phyloP scores from a whole-genome alignment of 1,140 invertebrate genomes.

The Temnothorax longispinosus region DNA sequence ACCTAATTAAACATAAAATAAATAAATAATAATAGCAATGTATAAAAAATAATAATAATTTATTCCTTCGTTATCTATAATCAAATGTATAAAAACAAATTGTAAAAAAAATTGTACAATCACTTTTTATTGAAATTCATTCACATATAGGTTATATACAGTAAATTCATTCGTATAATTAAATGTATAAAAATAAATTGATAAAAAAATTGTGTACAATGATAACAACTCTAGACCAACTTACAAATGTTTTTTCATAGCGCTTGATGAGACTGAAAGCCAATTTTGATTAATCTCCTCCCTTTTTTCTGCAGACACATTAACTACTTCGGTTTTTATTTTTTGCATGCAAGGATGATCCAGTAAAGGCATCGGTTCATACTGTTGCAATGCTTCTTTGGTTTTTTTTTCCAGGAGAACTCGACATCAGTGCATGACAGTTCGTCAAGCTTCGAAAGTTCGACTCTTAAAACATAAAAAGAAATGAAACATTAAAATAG shows the following conservation, averaged over 20 bases:
- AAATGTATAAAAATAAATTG: constrained; percentile 3
- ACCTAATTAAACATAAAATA: too few species aligned
- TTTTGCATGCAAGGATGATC: background rate
- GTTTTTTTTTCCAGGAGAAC: background rate
- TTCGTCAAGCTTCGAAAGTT: background rate
- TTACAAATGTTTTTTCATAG: background rate
- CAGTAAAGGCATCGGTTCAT: constrained; percentile 3
- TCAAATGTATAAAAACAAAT: too few species aligned
- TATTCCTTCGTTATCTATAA: too few species aligned
- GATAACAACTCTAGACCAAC: background rate
- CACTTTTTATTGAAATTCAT: background rate
- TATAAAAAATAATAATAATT: too few species aligned
- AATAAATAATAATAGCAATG: too few species aligned
- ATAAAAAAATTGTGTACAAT: constrained; percentile 8
- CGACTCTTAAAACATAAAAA: too few species aligned
- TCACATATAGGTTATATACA: background rate
- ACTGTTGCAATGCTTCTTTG: background rate
- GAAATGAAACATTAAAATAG: too few species aligned
- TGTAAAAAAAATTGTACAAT: too few species aligned
- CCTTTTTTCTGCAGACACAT: background rate
- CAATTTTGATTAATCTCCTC: background rate
- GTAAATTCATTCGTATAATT: background rate
- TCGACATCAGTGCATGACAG: constrained; percentile 6
- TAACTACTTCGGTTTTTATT: background rate
- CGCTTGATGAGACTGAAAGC: background rate